Conservation (phyloP, 2,113 vertebrate species). For the Castor canadensis region DNA sequence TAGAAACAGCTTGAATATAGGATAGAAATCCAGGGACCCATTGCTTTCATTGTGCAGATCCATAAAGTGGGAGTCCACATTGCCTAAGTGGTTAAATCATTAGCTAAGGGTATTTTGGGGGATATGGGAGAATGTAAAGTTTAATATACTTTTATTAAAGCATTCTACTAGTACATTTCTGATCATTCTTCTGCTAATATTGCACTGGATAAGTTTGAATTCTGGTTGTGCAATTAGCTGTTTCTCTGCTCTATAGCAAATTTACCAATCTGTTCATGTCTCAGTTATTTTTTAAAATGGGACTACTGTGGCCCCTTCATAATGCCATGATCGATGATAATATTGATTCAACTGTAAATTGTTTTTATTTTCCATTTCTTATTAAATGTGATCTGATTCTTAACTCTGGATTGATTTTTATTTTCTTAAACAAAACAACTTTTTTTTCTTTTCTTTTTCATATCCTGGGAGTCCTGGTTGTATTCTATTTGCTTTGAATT, state of each 20-base stretch:
- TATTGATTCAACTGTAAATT: not conserved
- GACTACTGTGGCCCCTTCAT: not conserved
- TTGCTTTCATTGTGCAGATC: not conserved
- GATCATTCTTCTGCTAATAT: no score
- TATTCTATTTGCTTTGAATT: not conserved
- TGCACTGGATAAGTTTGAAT: not conserved
- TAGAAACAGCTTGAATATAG: not conserved
- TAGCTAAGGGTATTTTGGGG: no score
- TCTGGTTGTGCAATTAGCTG: not conserved
- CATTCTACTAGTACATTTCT: no score
- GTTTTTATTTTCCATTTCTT: slow-evolving; percentile 25
- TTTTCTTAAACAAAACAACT: not conserved
- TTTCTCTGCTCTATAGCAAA: not conserved
- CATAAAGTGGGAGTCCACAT: not conserved
- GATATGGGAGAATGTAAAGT: no score
- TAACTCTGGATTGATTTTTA: not conserved
- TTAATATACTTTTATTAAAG: no score
- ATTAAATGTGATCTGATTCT: slow-evolving; percentile 39
- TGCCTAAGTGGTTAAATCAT: not conserved
- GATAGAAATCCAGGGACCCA: not conserved
- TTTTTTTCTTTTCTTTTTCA: not conserved
- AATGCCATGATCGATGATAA: not conserved
- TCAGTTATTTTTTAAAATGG: slow-evolving; percentile 25
- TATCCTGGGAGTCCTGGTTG: not conserved
- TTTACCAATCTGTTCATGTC: not conserved